These are phyloP conservation scores for Xylocopa sonorina DNA, from an alignment of 1,140 invertebrate species.

Conservation along the genomic window DNA sequence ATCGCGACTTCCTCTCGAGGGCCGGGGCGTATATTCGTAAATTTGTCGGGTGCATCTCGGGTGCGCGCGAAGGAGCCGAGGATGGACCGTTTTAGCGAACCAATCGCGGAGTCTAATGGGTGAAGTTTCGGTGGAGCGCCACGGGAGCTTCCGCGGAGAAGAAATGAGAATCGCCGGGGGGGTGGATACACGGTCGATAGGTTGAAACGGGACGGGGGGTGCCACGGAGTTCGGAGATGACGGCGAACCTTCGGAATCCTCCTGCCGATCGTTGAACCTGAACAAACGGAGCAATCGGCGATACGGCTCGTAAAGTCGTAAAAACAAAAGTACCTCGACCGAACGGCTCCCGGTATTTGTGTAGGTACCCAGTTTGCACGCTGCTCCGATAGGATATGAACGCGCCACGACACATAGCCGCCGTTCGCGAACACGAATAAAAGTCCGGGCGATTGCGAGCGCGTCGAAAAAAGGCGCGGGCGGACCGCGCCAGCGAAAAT, in stretches of 20 bases:
- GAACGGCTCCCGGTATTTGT: constrained; percentile 44
- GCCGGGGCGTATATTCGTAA: constrained; percentile 7
- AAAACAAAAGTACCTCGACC: constrained; percentile 67
- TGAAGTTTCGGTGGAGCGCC: constrained; percentile 46
- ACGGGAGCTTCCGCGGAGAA: constrained; percentile 15
- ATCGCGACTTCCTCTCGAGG: constrained; percentile 18
- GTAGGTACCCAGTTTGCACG: constrained; percentile 25
- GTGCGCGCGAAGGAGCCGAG: constrained; percentile 22
- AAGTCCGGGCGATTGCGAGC: constrained; percentile 13
- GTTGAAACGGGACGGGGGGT: constrained; percentile 18
- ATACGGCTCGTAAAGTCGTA: constrained; percentile 69
- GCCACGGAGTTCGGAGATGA: constrained; percentile 43
- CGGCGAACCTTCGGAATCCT: constrained; percentile 56
- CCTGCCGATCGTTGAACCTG: constrained; percentile 67
- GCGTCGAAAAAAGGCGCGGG: constrained; percentile 1
- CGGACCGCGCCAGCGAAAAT: constrained; percentile 15
- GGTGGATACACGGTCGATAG: constrained; percentile 12
- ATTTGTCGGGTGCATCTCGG: constrained; percentile 47
- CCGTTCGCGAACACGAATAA: constrained; percentile 13
- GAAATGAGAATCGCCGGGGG: background rate
- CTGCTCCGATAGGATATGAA: background rate
- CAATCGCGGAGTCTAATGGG: constrained; percentile 50
- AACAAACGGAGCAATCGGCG: constrained; percentile 67
- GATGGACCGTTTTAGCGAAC: constrained; percentile 29
- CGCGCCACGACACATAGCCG: background rate